Percentiles rank a stretch among this genome's conserved stretches.
Evolutionary conservation across 2,113 vertebrate species (phyloP).

Genomic region (Pithys albifrons): DNA sequence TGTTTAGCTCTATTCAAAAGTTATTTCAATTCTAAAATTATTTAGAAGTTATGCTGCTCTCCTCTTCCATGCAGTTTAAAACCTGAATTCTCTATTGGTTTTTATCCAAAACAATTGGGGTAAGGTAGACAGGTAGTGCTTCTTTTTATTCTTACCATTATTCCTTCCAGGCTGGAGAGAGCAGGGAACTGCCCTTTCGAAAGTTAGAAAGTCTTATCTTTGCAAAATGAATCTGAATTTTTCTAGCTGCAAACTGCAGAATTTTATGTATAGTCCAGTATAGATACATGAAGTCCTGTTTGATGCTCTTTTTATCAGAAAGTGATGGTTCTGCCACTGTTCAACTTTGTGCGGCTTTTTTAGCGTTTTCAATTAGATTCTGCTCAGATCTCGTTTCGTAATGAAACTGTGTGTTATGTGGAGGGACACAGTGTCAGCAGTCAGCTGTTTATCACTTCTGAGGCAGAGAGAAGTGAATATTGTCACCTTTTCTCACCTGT

Average conservation of each 20-base stretch:
- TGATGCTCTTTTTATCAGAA: not conserved
- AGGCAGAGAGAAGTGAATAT: not conserved
- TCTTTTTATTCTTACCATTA: not conserved
- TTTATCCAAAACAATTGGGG: not conserved
- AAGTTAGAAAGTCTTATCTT: not conserved
- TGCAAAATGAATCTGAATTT: not conserved
- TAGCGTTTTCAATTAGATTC: not conserved
- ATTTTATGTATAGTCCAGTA: not conserved
- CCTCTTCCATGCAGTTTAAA: not conserved
- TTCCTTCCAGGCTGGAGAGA: not conserved
- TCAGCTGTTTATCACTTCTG: not conserved
- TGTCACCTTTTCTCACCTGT: not conserved
- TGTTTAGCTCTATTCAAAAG: not conserved
- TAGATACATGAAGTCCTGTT: not conserved
- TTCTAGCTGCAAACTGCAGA: not conserved
- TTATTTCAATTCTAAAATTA: not conserved
- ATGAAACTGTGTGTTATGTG: accelerated
- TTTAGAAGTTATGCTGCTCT: not conserved
- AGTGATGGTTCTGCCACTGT: not conserved
- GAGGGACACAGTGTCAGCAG: not conserved
- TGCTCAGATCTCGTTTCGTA: not conserved
- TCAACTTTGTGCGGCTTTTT: not conserved
- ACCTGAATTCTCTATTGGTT: not conserved
- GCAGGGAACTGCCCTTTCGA: not conserved
- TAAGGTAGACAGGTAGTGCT: not conserved